These are phyloP conservation scores for Erythrocebus patas DNA, from an alignment of 2,113 vertebrate genomes.

Conservation along the genomic window DNA sequence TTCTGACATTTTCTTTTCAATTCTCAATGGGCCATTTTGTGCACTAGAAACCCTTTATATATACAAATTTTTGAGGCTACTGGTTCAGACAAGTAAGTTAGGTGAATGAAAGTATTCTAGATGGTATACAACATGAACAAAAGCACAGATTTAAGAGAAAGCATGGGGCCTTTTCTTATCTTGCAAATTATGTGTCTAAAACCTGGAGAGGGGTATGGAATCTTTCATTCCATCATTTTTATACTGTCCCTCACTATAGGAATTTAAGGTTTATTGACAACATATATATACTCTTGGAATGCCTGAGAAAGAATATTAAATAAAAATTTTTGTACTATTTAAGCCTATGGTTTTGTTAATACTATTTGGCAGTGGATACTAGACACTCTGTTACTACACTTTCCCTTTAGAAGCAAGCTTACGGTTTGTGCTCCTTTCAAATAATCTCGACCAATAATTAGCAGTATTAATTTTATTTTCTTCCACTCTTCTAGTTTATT, in stretches of 20 bases:
- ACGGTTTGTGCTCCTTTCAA: background rate
- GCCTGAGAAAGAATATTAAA: conserved; percentile 28
- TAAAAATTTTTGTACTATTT: background rate
- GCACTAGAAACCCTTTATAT: background rate
- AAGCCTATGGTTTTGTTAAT: conserved; percentile 5
- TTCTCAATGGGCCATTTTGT: background rate
- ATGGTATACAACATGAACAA: background rate
- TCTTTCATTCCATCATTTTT: conserved; percentile 24
- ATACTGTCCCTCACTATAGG: background rate
- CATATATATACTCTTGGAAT: background rate
- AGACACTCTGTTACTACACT: background rate
- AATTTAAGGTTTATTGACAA: conserved; percentile 19
- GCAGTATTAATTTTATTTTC: background rate
- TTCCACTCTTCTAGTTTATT: conserved; percentile 4
- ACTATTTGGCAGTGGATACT: background rate
- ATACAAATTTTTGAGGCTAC: background rate
- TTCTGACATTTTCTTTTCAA: background rate
- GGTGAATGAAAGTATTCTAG: background rate
- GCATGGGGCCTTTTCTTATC: background rate
- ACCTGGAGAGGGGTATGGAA: background rate
- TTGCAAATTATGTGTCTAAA: background rate
- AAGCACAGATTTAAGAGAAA: background rate
- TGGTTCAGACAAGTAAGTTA: background rate
- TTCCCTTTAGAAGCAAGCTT: conserved; percentile 36
- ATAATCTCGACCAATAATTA: conserved; percentile 29